Evolutionary conservation across 1,140 invertebrate species (phyloP).

Genomic region (Hypsibius dujardini): DNA sequence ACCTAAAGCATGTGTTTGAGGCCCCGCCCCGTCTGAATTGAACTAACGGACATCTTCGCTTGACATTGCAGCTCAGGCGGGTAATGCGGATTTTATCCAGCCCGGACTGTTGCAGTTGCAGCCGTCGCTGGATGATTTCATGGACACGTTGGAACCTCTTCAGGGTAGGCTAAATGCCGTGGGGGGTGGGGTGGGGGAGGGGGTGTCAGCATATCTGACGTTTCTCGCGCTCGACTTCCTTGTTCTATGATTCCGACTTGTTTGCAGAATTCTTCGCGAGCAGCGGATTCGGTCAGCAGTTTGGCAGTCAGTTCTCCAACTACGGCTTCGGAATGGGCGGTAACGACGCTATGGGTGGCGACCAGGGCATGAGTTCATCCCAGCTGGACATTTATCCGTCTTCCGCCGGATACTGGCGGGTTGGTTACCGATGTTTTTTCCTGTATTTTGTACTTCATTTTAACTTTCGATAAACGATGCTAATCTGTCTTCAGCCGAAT

Average conservation of each 20-base stretch:
- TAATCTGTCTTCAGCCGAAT: no score
- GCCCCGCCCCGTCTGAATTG: not conserved
- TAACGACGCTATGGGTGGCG: not conserved
- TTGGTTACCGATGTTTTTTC: no score
- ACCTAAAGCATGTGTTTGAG: not conserved
- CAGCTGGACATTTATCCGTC: no score
- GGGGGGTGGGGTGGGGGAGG: not conserved
- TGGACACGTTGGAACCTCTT: slow-evolving; percentile 43
- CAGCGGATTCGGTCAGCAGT: not conserved
- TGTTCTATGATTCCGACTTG: not conserved
- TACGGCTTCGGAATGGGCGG: not conserved
- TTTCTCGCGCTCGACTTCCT: not conserved
- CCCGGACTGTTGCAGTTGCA: slow-evolving; percentile 86
- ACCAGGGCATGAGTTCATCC: no score
- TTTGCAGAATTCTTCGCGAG: not conserved
- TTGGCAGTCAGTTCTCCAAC: slow-evolving; percentile 6
- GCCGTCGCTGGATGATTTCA: slow-evolving; percentile 88
- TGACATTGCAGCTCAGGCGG: slow-evolving; percentile 41
- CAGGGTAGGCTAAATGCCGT: slow-evolving; percentile 23
- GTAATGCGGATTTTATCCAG: slow-evolving; percentile 86
- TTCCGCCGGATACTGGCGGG: no score
- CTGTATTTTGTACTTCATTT: no score
- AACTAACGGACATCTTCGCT: slow-evolving; percentile 5
- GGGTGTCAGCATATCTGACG: not conserved
- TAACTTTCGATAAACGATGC: no score